phyloP scores from a whole-genome alignment of 2,888 invertebrate genomes.

The Plebejus anna region DNA sequence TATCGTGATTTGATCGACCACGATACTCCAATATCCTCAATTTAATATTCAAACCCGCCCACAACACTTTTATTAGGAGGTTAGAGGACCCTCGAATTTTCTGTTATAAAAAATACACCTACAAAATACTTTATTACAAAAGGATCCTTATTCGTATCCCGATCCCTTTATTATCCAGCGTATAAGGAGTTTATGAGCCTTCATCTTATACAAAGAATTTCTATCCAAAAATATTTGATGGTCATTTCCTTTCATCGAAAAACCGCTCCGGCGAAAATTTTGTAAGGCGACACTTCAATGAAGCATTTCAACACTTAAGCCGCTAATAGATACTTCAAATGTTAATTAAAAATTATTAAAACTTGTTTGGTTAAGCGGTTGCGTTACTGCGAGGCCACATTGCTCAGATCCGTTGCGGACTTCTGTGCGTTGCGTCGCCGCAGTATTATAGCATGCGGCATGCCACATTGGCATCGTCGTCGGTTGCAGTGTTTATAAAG shows the following conservation, averaged over 20 bases:
- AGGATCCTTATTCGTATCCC: not conserved
- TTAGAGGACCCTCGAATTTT: slow-evolving; percentile 29
- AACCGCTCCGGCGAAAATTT: not conserved
- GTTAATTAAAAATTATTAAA: slow-evolving; percentile 18
- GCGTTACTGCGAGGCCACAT: slow-evolving; percentile 21
- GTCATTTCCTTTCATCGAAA: not conserved
- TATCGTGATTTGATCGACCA: slow-evolving; percentile 64
- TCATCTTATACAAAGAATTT: slow-evolving; percentile 11
- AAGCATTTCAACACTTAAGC: not conserved
- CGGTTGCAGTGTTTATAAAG: too few species aligned
- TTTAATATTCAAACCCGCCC: slow-evolving; percentile 44
- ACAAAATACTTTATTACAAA: slow-evolving; percentile 25
- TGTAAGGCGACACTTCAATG: not conserved
- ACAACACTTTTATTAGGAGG: slow-evolving; percentile 30
- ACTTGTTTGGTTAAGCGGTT: slow-evolving; percentile 26
- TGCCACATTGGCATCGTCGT: too few species aligned
- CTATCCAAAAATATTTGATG: not conserved
- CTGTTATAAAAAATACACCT: slow-evolving; percentile 26
- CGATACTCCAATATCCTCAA: slow-evolving; percentile 57
- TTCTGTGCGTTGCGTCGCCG: not conserved
- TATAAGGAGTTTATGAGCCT: slow-evolving; percentile 26
- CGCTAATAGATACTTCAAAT: slow-evolving; percentile 14
- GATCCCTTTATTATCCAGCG: not conserved
- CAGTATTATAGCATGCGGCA: not conserved
- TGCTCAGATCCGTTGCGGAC: not conserved